Conservation (phyloP, 1,140 invertebrate species). For the Tetragnatha versicolor region DNA sequence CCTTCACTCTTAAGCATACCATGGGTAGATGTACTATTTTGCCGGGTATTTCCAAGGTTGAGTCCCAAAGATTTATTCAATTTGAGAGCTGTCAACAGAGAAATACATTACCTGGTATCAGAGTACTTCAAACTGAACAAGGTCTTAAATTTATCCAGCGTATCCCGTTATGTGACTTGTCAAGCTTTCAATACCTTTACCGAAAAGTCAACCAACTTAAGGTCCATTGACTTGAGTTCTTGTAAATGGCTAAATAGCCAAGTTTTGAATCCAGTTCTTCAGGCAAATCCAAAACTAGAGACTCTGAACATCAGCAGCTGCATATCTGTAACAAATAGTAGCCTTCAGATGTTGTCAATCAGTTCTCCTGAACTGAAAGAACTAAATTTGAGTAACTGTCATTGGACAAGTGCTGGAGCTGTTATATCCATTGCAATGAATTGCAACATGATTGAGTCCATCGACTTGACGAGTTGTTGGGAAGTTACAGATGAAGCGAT, state of each 20-base stretch:
- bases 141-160: conserved; percentile 28
- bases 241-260: conserved; percentile 63
- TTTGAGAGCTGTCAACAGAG: conserved; percentile 42
- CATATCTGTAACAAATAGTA: conserved; percentile 59
- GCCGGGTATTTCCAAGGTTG: conserved; percentile 45
- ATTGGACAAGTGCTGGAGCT: conserved; percentile 62
- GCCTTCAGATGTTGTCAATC: conserved; percentile 60
- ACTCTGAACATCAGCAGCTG: conserved; percentile 62
- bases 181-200: conserved; percentile 43
- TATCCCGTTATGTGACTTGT: conserved; percentile 12
- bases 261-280: conserved; percentile 60
- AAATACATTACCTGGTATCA: conserved; percentile 13
- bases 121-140: conserved; percentile 50
- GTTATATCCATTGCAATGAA: conserved; percentile 60
- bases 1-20: conserved; percentile 51
- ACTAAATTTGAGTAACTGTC: conserved; percentile 61
- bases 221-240: conserved; percentile 59
- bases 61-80: conserved; percentile 51
- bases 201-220: conserved; percentile 12
- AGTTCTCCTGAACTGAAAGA: conserved; percentile 58
- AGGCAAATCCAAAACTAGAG: conserved; percentile 59
- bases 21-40: conserved; percentile 57
- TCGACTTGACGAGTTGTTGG: conserved; percentile 65
- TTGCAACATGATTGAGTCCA: conserved; percentile 59
- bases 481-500: conserved; percentile 62